Percentiles rank a stretch among this genome's conserved stretches.
Evolutionary conservation across 2,797 vertebrate genomes (phyloP).

Genomic region (Dipus sagitta): DNA sequence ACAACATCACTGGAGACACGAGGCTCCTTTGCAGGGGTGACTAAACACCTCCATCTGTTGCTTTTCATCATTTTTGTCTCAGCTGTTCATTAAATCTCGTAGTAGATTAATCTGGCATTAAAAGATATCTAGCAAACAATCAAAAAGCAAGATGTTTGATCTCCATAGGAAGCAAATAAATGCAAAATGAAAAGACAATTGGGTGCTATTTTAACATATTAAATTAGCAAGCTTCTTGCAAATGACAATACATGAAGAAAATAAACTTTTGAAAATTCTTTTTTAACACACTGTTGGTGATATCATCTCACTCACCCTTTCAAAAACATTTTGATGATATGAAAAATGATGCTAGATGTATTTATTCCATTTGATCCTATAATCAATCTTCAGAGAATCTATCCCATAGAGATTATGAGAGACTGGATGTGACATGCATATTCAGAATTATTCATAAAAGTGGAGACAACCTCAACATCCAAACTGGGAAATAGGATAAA

Average conservation of each 20-base stretch:
- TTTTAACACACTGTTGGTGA: conserved; percentile 14
- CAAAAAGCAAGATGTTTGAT: conserved; percentile 48
- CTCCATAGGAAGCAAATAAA: conserved; percentile 63
- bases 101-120: conserved; percentile 47
- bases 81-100: conserved; percentile 8
- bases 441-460: conserved; percentile 33
- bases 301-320: conserved; percentile 24
- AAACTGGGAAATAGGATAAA: not conserved
- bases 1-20: not conserved
- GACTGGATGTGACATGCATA: not conserved
- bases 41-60: not conserved
- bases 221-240: conserved; percentile 40
- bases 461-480: not conserved
- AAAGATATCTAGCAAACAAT: conserved; percentile 50
- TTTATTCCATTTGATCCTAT: conserved; percentile 12
- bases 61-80: conserved; percentile 28
- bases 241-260: not conserved
- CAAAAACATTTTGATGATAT: not conserved
- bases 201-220: conserved; percentile 30
- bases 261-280: conserved; percentile 53
- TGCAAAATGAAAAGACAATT: conserved; percentile 53
- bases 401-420: not conserved
- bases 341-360: not conserved
- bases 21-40: not conserved
- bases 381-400: not conserved